A percentile compares a stretch with the other conserved stretches of the same genome.
Evolutionary conservation across 2,888 invertebrate genomes (phyloP).

Genomic region (Clistopyga incitator): DNA sequence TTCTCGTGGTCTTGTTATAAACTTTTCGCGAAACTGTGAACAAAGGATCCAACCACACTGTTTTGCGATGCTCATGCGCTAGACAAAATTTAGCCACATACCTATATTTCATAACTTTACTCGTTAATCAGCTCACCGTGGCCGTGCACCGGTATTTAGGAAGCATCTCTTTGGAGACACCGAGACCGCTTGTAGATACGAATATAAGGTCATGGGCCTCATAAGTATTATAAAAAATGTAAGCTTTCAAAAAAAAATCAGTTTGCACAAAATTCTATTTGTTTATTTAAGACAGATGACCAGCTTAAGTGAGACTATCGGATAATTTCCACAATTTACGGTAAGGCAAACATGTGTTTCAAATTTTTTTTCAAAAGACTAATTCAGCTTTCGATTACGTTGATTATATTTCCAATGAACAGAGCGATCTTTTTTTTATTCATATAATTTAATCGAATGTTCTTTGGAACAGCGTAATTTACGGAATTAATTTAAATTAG

Average conservation of each 20-base stretch:
- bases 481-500: slow-evolving; percentile 59
- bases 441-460: neutral
- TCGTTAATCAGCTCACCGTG: slow-evolving; percentile 51
- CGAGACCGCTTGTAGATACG: neutral
- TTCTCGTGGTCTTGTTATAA: slow-evolving; percentile 9
- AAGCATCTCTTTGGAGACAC: slow-evolving; percentile 6
- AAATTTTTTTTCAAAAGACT: neutral
- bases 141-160: slow-evolving; percentile 7
- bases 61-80: slow-evolving; percentile 15
- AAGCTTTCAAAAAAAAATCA: neutral
- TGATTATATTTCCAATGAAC: too few species aligned
- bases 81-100: slow-evolving; percentile 48
- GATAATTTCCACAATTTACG: neutral
- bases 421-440: neutral
- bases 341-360: neutral
- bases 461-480: neutral
- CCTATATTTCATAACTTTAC: slow-evolving; percentile 51
- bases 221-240: neutral
- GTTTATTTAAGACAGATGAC: too few species aligned
- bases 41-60: slow-evolving; percentile 43
- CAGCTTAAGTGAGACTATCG: neutral
- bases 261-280: too few species aligned
- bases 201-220: slow-evolving; percentile 43
- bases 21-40: slow-evolving; percentile 53
- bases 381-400: neutral